phyloP scores from a whole-genome alignment of 2,888 invertebrate genomes.

The Drosophila subquinaria region DNA sequence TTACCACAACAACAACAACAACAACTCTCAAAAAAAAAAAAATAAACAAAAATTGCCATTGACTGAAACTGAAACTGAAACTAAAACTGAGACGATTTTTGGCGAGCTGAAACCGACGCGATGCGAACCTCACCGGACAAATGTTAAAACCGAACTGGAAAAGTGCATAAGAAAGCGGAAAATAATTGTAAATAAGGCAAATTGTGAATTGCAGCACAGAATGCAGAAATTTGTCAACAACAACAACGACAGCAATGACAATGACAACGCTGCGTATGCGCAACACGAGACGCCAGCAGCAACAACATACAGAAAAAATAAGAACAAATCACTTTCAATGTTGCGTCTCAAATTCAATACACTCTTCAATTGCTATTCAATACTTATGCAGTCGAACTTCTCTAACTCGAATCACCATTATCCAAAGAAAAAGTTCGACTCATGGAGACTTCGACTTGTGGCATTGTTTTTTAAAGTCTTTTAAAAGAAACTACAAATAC shows the following conservation, averaged over 20 bases:
- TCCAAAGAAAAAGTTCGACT: too few species aligned
- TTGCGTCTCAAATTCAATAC: background rate
- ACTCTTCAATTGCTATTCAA: background rate
- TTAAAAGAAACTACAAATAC: too few species aligned
- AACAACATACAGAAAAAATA: background rate
- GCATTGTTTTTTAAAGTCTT: too few species aligned
- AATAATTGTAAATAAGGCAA: conserved; percentile 7
- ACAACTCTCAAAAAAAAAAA: background rate
- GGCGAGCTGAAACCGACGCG: conserved; percentile 36
- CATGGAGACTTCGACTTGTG: too few species aligned
- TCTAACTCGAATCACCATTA: too few species aligned
- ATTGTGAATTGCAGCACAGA: conserved; percentile 8
- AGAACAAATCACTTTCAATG: background rate
- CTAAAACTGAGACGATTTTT: conserved; percentile 3
- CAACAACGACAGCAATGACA: conserved; percentile 12
- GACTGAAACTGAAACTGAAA: background rate
- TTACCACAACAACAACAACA: conserved; percentile 1
- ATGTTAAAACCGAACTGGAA: conserved; percentile 49
- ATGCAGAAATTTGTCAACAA: background rate
- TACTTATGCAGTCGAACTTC: too few species aligned
- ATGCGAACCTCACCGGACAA: conserved; percentile 42
- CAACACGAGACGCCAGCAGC: conserved; percentile 17
- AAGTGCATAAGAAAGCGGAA: conserved; percentile 39
- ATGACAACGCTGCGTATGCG: conserved; percentile 45
- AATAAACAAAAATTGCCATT: background rate